Evolutionary conservation across 1,140 invertebrate genomes (phyloP).

Genomic region (Pararge aegeria): DNA sequence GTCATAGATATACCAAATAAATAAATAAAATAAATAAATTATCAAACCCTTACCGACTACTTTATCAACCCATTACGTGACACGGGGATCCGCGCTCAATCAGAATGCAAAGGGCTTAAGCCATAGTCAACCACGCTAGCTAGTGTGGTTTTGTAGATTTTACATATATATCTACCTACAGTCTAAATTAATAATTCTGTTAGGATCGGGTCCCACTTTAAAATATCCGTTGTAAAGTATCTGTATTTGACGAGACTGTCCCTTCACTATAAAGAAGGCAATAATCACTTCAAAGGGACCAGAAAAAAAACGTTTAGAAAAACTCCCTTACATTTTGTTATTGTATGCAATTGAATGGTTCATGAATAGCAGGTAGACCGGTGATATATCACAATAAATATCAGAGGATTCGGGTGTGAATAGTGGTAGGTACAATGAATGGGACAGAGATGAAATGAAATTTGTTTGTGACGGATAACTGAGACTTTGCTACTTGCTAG

Average conservation of each 20-base stretch:
- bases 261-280: not conserved
- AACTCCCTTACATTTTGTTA: conserved; percentile 7
- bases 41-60: no score
- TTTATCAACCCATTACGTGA: no score
- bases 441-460: conserved; percentile 33
- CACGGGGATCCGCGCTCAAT: no score
- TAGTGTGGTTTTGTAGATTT: no score
- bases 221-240: no score
- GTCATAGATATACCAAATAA: not conserved
- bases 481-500: conserved; percentile 8
- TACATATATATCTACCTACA: no score
- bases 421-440: conserved; percentile 34
- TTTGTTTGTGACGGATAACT: no score
- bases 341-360: conserved; percentile 6
- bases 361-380: conserved; percentile 45
- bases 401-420: conserved; percentile 13
- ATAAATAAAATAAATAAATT: not conserved
- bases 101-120: no score
- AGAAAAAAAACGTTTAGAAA: not conserved
- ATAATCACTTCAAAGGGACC: not conserved
- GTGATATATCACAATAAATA: conserved; percentile 40
- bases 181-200: no score
- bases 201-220: no score
- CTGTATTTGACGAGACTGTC: not conserved
- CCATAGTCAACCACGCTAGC: no score